Conservation (phyloP, 1,140 invertebrate genomes). For the Drosophila dunni region DNA sequence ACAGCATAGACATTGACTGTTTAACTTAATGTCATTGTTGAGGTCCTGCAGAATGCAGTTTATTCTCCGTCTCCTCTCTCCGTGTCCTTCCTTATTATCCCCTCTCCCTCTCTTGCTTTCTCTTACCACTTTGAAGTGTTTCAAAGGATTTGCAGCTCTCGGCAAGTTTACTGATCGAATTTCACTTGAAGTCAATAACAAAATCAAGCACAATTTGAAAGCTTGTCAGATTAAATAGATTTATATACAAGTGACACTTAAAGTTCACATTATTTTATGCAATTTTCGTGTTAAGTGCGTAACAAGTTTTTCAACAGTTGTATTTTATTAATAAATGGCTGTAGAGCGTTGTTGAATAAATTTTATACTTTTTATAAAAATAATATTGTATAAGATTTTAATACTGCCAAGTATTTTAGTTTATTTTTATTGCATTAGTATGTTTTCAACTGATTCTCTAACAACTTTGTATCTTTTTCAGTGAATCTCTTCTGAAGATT, state of each 20-base stretch:
- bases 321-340: no score
- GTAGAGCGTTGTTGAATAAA: slow-evolving; percentile 11
- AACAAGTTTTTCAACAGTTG: background rate
- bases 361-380: slow-evolving; percentile 24
- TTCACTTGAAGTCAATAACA: slow-evolving; percentile 57
- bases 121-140: slow-evolving; percentile 1
- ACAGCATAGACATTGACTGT: slow-evolving; percentile 43
- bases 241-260: slow-evolving; percentile 6
- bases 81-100: background rate
- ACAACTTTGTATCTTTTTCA: no score
- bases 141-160: slow-evolving; percentile 21
- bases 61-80: background rate
- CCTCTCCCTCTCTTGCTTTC: background rate
- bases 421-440: no score
- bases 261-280: slow-evolving; percentile 17
- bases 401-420: no score
- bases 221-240: slow-evolving; percentile 4
- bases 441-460: no score
- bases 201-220: slow-evolving; percentile 40
- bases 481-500: background rate
- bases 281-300: slow-evolving; percentile 18
- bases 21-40: slow-evolving; percentile 65
- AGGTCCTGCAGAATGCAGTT: slow-evolving; percentile 32
- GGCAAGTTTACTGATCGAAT: slow-evolving; percentile 51
- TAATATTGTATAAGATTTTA: background rate